Evolutionary conservation across 2,888 invertebrate species (phyloP).

Genomic region (Sesia apiformis): DNA sequence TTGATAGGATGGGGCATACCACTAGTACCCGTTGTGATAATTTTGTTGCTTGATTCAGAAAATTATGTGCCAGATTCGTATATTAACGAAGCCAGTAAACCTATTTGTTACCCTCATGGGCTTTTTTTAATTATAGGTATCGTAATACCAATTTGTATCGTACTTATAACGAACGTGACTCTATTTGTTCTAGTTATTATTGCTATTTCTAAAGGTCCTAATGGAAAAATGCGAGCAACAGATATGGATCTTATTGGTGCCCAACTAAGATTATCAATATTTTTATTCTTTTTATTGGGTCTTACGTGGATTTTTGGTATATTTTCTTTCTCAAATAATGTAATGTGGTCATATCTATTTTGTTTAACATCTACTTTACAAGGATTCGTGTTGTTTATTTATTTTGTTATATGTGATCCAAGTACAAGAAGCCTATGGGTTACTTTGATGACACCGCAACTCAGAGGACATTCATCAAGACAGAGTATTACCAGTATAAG

Average conservation of each 20-base stretch:
- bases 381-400: conserved; percentile 76
- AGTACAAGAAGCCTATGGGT: conserved; percentile 70
- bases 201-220: conserved; percentile 65
- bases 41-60: conserved; percentile 54
- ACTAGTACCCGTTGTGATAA: conserved; percentile 62
- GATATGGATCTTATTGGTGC: conserved; percentile 55
- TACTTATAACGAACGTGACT: conserved; percentile 65
- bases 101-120: conserved; percentile 73
- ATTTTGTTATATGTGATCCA: conserved; percentile 75
- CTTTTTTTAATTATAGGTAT: conserved; percentile 62
- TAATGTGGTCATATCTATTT: conserved; percentile 76
- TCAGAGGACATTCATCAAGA: conserved; percentile 30
- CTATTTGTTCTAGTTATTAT: conserved; percentile 72
- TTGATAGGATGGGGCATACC: conserved; percentile 79
- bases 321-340: conserved; percentile 61
- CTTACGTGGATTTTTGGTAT: conserved; percentile 77
- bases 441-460: conserved; percentile 48
- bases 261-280: conserved; percentile 71
- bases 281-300: conserved; percentile 76
- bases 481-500: conserved; percentile 48
- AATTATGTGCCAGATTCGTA: conserved; percentile 53
- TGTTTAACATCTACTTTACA: conserved; percentile 77
- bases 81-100: conserved; percentile 13
- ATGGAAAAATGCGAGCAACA: conserved; percentile 57
- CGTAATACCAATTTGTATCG: conserved; percentile 66